Percentiles rank a stretch among this genome's conserved stretches.
These are phyloP conservation scores for Volucella zonaria DNA, from an alignment of 2,888 invertebrate species.

Conservation along the genomic window DNA sequence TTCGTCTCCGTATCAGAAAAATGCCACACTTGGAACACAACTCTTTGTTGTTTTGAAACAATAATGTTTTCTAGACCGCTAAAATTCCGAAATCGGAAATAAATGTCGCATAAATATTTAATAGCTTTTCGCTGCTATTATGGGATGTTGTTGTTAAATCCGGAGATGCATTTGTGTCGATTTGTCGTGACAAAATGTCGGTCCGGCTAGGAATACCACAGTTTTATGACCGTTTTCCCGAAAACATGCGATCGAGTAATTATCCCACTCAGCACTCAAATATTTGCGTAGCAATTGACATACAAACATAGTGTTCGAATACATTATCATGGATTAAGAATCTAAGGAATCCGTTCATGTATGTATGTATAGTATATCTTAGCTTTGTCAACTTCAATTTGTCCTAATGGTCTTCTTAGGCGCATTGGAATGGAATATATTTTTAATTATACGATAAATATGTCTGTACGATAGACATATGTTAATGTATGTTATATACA, in stretches of 20 bases:
- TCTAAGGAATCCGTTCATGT: slow-evolving; percentile 7
- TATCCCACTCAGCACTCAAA: slow-evolving; percentile 48
- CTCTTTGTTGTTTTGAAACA: slow-evolving; percentile 31
- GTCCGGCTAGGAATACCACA: slow-evolving; percentile 18
- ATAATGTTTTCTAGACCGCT: slow-evolving; percentile 9
- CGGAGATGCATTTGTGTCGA: slow-evolving; percentile 6
- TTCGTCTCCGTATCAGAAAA: too few relatives aligned
- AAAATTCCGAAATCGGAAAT: slow-evolving; percentile 15
- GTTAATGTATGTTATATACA: too few relatives aligned
- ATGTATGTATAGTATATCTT: neutral
- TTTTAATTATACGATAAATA: neutral
- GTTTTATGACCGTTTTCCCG: slow-evolving; percentile 44
- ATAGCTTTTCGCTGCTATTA: slow-evolving; percentile 11
- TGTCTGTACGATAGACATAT: too few relatives aligned
- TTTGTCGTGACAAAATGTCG: slow-evolving; percentile 44
- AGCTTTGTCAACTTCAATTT: slow-evolving; percentile 10
- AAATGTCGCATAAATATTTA: slow-evolving; percentile 29
- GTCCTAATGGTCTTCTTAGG: slow-evolving; percentile 4
- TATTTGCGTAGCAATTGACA: slow-evolving; percentile 37
- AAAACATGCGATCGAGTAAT: slow-evolving; percentile 43
- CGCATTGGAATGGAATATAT: slow-evolving; percentile 1
- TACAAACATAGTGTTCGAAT: neutral
- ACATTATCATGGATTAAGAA: slow-evolving; percentile 1
- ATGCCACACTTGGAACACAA: neutral
- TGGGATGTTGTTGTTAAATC: neutral